Evolutionary conservation across 2,888 invertebrate genomes (phyloP).

Genomic region (Metalampra italica): DNA sequence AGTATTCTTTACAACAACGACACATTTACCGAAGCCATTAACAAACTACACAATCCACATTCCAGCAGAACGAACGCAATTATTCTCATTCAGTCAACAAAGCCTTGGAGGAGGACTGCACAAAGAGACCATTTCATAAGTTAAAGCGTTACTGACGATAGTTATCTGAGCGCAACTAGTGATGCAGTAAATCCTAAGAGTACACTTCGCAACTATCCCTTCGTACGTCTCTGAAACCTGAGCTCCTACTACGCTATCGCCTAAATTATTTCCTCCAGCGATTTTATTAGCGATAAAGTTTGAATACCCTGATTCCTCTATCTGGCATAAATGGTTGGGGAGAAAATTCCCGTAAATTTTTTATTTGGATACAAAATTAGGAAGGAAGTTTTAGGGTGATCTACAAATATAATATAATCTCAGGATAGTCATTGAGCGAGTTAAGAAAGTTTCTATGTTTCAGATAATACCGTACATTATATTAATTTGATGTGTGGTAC

Average conservation of each 20-base stretch:
- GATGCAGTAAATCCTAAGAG: slow-evolving; percentile 67
- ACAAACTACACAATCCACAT: slow-evolving; percentile 60
- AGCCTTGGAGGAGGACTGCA: slow-evolving; percentile 43
- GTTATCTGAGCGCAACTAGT: slow-evolving; percentile 68
- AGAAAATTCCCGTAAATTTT: slow-evolving; percentile 11
- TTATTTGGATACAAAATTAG: slow-evolving; percentile 6
- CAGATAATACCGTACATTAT: too few species aligned
- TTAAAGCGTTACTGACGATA: slow-evolving; percentile 59
- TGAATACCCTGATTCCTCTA: slow-evolving; percentile 10
- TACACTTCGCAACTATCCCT: slow-evolving; percentile 57
- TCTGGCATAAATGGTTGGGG: slow-evolving; percentile 19
- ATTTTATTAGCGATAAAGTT: slow-evolving; percentile 29
- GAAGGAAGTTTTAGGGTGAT: background rate
- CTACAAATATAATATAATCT: background rate
- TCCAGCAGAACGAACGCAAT: slow-evolving; percentile 58
- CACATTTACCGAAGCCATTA: slow-evolving; percentile 42
- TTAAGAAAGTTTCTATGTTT: too few species aligned
- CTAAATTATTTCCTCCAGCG: slow-evolving; percentile 41
- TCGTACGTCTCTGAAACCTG: slow-evolving; percentile 41
- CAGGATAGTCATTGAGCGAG: background rate
- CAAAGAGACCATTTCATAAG: slow-evolving; percentile 69
- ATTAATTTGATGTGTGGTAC: too few species aligned
- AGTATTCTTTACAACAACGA: background rate
- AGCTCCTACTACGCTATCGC: slow-evolving; percentile 41
- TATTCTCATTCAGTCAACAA: slow-evolving; percentile 64